Percentiles rank a stretch among this genome's conserved stretches.
These are phyloP conservation scores for Popillia japonica DNA, from an alignment of 1,140 invertebrate species.

Conservation along the genomic window DNA sequence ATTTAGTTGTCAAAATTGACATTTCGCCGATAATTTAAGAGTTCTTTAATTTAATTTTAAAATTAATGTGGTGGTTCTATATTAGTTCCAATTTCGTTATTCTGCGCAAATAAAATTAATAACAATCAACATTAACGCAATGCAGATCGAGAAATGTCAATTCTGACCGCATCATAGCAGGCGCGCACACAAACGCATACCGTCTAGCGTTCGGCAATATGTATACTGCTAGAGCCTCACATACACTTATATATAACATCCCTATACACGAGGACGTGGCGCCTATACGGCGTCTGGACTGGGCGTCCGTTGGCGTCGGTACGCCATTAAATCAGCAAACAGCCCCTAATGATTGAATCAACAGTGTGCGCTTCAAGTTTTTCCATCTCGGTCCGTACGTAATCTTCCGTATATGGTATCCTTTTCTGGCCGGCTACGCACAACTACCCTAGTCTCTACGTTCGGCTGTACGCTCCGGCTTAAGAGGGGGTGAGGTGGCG, in stretches of 20 bases:
- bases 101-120: slow-evolving; percentile 67
- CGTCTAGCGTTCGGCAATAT: no score
- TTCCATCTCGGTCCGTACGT: neutral
- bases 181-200: no score
- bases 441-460: neutral
- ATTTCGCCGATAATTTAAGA: no score
- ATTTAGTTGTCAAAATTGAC: no score
- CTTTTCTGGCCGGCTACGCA: neutral
- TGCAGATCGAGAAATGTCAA: no score
- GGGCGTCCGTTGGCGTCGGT: slow-evolving; percentile 55
- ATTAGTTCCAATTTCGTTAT: no score
- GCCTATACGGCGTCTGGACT: slow-evolving; percentile 42
- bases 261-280: neutral
- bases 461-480: neutral
- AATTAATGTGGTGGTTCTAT: no score
- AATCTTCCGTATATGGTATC: neutral
- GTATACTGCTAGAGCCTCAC: neutral
- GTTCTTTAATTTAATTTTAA: no score
- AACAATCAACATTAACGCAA: neutral
- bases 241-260: slow-evolving; percentile 2
- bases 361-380: slow-evolving; percentile 49
- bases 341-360: slow-evolving; percentile 59
- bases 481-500: neutral
- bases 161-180: no score
- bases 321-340: slow-evolving; percentile 59